Base-by-base conservation (phyloP, 1,140 invertebrate species). In the Ganaspis sp. region DNA sequence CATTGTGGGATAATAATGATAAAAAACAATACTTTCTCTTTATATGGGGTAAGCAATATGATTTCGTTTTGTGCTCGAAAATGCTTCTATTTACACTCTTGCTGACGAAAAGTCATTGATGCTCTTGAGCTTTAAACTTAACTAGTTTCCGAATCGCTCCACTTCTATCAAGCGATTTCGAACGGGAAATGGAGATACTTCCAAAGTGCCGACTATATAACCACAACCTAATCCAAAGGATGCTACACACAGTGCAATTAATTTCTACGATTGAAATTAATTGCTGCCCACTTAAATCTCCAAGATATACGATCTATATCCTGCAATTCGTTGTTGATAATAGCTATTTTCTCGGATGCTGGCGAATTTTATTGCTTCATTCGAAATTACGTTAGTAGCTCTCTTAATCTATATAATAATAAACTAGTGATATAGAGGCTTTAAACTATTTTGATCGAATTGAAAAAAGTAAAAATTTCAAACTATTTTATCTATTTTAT, bases 181-280 rank as follows among this genome's bases (percentile, higher is more conserved):
- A 29, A 64, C 29, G 4, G 54, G 54, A 64, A 64, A 64, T 64
- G 21, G 21, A 64, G 54, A 64, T 64, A 26, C 23, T 64, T 64
- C 23, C 21, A 64, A 64, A 64, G 21, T 64, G 9, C 54, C 54
- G 9, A 15, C 54, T n/a, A 26, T 58, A 45, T 45, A 45, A 45
- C 42, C 42, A 45, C 42, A 45, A 45, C 42, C 42, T 45, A 45
- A 45, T 45, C 42, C 42, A n/a, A 15, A 12, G 42, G 42, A 45
- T 45, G n/a, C 42, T 45, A 45, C 42, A 45, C 42, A 45, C n/a
- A 45, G 42, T 42, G 42, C 42, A 45, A 45, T 45, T 45, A 45
- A 45, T 45, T 45, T 45, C 42, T n/a, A 45, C 42, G 42, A 45
- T 45, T n/a, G 42, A 45, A 45, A 45, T 45, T 45, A 45, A 45